A percentile compares a stretch with the other conserved stretches of the same genome.
Conservation (phyloP, 2,888 invertebrate genomes). For the Rhaphigaster nebulosa region DNA sequence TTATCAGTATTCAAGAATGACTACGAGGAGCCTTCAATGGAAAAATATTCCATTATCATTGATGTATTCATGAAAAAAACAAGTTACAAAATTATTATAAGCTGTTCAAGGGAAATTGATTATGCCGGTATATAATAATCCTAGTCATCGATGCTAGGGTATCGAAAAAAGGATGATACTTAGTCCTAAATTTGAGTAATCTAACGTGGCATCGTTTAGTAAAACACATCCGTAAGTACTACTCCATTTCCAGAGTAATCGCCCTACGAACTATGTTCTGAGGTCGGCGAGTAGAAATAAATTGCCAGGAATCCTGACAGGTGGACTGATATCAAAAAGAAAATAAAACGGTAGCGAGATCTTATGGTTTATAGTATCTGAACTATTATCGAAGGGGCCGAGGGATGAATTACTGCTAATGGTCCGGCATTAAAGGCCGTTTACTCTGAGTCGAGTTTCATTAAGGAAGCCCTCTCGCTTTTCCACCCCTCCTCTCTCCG, state of each 20-base stretch:
- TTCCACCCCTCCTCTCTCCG: not conserved
- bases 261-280: not conserved
- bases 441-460: constrained; percentile 49
- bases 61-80: too few species aligned
- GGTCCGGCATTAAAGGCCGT: constrained; percentile 44
- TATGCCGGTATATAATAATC: too few species aligned
- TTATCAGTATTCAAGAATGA: too few species aligned
- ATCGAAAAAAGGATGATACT: too few species aligned
- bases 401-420: constrained; percentile 49
- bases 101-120: too few species aligned
- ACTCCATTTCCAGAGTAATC: not conserved
- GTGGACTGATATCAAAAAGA: constrained; percentile 29
- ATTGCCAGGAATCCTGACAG: not conserved
- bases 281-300: not conserved
- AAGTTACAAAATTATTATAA: too few species aligned
- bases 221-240: not conserved
- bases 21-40: too few species aligned
- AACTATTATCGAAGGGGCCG: constrained; percentile 42
- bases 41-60: too few species aligned
- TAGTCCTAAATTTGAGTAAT: too few species aligned
- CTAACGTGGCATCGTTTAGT: too few species aligned
- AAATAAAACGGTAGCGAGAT: constrained; percentile 34
- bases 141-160: too few species aligned
- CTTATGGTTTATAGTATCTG: constrained; percentile 35
- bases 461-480: constrained; percentile 41